Base-by-base conservation (phyloP, 2,113 vertebrate species). In the Garra rufa region DNA sequence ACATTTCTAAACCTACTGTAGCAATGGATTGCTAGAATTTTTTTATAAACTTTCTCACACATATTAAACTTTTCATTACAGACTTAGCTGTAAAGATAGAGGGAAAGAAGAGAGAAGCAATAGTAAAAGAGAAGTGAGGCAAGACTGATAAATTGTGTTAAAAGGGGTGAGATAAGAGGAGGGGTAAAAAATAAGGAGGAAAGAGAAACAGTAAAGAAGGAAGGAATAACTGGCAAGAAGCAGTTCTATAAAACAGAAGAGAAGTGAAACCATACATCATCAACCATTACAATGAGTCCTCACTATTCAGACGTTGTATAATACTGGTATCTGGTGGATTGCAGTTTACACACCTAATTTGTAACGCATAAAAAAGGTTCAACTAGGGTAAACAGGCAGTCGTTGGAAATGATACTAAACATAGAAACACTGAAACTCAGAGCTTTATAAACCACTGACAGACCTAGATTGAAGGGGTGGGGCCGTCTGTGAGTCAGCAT, bases 381-480 rank as follows among this genome's bases (percentile, higher is more conserved):
- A 17, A 76, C 63, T 41, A 21, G 3, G 6, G 30, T n/a, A 65
- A 61, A 3, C 2, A n/a, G n/a, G 34, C 43, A 63, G 28, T 78
- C 17, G 41, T 48, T 79, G 43, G 30, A 76, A 81, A 50, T 28
- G 14, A 4, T 19, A 57, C 81, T 89, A 83, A 83, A 85, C 61
- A 87, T 82, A 85, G 88, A 52, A 78, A 70, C 70, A n/a, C 50
- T 50, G 70, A 79, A 75, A 69, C 77, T 83, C 81, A 8, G 21
- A 57, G 74, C 84, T 85, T 87, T 86, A 86, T 88, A 85, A 59
- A 83, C 69, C 13, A 44, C 75, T 70, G 83, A 83, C 46, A 71
- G 82, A 75, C 85, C 38, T 76, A 79, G 76, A 88, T 78, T 85
- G 34, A 59, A 85, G 78, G 83, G 85, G 88, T 89, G 86, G 67